Base-by-base conservation (phyloP, 2,888 invertebrate species). In the Cyclophora punctaria region DNA sequence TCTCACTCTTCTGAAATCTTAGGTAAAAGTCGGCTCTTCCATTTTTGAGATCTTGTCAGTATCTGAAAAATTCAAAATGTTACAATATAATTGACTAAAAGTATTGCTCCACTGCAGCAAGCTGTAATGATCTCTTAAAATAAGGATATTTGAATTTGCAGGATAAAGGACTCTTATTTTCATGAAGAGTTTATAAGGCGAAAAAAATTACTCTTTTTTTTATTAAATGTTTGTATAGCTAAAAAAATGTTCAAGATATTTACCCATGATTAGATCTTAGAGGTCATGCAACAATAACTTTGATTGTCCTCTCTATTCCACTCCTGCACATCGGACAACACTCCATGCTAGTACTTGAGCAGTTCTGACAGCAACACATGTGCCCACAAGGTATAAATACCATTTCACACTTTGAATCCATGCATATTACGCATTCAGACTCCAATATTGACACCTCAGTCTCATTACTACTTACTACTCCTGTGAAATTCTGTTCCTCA, bases 371-470 rank as follows among this genome's bases (percentile, higher is more conserved):
- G 73, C 93, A 94, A 73, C 96, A 96, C 71, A 96, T 91, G 78
- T 97, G 96, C 50, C 96, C 96, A 75, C 96, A 96, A 50, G 95
- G 95, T 64, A 96, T 90, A 87, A 95, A 96, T 67, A 96, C 93
- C 48, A 95, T 90, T 75, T 93, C 91, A 63, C 83, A 80, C 75
- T 88, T 89, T 60, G 86, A 81, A 78, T 96, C 95, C 91, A 96
- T 91, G 75, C 96, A 96, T 63, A 96, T 90, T 41, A 95, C 94
- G 87, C 96, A 96, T 83, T 96, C 96, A 5, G 91, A 88, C 56
- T 85, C 85, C 45, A 73, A 73, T 42, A 75, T 64, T 51, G 67
- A 56, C 48, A 64, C 70, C 47, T 79, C 80, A 53, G 71, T 68
- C 52, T 80, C 73, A 52, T 71, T 62, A 56, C 61, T 57, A 56